These are phyloP conservation scores for Philypnodon macrostomus DNA, from an alignment of 2,797 vertebrate genomes.

Conservation along the genomic window DNA sequence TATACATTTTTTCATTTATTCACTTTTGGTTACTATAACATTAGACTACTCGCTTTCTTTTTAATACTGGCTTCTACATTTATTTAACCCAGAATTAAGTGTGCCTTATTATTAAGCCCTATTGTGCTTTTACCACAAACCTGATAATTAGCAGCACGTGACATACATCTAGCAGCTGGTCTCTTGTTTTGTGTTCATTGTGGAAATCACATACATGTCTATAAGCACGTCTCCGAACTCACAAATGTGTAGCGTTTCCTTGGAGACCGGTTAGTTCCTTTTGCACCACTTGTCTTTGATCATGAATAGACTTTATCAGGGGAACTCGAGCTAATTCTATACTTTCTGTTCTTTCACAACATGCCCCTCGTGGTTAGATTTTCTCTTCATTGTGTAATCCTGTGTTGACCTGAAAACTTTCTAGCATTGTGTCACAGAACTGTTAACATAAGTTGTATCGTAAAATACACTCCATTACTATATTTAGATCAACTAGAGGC, in stretches of 20 bases:
- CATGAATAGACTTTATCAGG: not conserved
- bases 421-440: constrained; percentile 9
- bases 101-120: constrained; percentile 4
- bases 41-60: not conserved
- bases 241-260: not conserved
- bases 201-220: not conserved
- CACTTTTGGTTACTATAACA: not conserved
- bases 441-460: too few relatives aligned
- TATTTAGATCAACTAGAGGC: too few relatives aligned
- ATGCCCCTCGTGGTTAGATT: not conserved
- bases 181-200: constrained; percentile 3
- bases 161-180: constrained; percentile 5
- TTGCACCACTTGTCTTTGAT: too few relatives aligned
- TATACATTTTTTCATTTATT: too few relatives aligned
- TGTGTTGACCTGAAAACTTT: not conserved
- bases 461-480: too few relatives aligned
- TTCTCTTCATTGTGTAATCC: not conserved
- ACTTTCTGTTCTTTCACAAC: constrained; percentile 20
- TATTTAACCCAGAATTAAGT: not conserved
- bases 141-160: constrained; percentile 5
- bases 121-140: constrained; percentile 11
- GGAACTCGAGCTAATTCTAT: not conserved
- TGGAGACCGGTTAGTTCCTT: not conserved
- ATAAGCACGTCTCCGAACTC: not conserved
- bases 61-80: not conserved